Base-by-base conservation (phyloP, 2,113 vertebrate species). In the Labeo catla region DNA sequence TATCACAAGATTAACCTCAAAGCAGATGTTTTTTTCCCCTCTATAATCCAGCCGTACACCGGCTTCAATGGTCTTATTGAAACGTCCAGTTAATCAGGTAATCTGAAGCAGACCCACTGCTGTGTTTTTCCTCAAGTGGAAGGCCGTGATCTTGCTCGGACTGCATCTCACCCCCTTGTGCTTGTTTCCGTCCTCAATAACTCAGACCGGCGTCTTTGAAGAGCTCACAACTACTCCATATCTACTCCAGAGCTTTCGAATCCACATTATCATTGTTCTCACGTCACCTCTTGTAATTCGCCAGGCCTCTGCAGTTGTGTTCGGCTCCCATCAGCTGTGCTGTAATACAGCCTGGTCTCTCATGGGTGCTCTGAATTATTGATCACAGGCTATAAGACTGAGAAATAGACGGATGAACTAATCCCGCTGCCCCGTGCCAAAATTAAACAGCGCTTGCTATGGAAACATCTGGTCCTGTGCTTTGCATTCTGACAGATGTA, bases 281-380 rank as follows among this genome's bases (percentile, higher is more conserved):
- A 43, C 81, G 47, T 54, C 72, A 43, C 57, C 54, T 85, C 54
- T 76, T 65, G 81, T 68, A 47, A 15, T 82, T 84, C 21, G 19
- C 36, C 47, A 5, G 66, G 77, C 57, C 61, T 89, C 86, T 61
- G 68, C 72, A 0, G 68, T 84, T 39, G 76, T 16, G 21, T 50
- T 39, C 61, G 4, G 28, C 45, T 84, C 34, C 43, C 57, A 83
- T 90, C 82, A 81, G 86, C 89, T 52, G 49, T 74, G 65, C 70
- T 72, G 89, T 89, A 89, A 91, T 73, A 88, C 76, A 86, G 88
- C 89, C 91, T 79, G 83, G 83, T 89, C 81, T 89, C 73, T 84
- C 70, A 72, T 76, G 63, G 66, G 63, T 76, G 68, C 63, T 89
- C 47, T 91, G 57, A 92, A 90, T 91, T 86, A 90, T 93, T 90